Conservation (phyloP, 2,888 invertebrate genomes). For the Drosophila affinis region DNA sequence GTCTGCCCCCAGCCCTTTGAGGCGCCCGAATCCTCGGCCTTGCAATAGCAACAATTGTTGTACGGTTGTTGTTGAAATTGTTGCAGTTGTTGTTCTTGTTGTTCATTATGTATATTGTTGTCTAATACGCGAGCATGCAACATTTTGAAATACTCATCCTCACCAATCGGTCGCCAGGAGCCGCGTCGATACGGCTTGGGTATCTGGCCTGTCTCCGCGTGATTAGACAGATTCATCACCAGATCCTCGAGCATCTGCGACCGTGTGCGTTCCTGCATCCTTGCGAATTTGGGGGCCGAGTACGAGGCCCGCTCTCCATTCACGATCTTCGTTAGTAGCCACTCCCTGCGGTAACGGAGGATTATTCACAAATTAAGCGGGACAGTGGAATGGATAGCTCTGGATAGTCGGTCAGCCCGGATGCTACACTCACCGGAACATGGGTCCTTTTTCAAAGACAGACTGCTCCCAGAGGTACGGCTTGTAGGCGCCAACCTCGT, state of each 20-base stretch:
- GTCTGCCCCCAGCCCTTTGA: conserved; percentile 27
- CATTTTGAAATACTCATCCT: conserved; percentile 83
- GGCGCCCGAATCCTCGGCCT: conserved; percentile 19
- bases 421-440: conserved; percentile 88
- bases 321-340: conserved; percentile 96
- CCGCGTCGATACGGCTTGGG: conserved; percentile 96
- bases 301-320: conserved; percentile 97
- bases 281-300: conserved; percentile 96
- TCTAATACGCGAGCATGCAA: conserved; percentile 82
- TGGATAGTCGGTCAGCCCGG: not conserved
- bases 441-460: conserved; percentile 96
- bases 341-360: conserved; percentile 86
- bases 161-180: conserved; percentile 96
- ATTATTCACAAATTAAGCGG: not conserved
- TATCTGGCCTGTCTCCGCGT: conserved; percentile 97
- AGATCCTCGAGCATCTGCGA: conserved; percentile 97
- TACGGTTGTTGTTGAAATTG: conserved; percentile 39
- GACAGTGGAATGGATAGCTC: not conserved
- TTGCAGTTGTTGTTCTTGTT: conserved; percentile 54
- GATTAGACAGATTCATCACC: conserved; percentile 96
- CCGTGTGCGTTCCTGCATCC: conserved; percentile 96
- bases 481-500: conserved; percentile 97
- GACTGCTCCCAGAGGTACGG: conserved; percentile 98
- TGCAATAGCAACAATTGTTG: conserved; percentile 65
- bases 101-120: conserved; percentile 53